Conservation (phyloP, 2,888 invertebrate species). For the Cataglyphis livida region DNA sequence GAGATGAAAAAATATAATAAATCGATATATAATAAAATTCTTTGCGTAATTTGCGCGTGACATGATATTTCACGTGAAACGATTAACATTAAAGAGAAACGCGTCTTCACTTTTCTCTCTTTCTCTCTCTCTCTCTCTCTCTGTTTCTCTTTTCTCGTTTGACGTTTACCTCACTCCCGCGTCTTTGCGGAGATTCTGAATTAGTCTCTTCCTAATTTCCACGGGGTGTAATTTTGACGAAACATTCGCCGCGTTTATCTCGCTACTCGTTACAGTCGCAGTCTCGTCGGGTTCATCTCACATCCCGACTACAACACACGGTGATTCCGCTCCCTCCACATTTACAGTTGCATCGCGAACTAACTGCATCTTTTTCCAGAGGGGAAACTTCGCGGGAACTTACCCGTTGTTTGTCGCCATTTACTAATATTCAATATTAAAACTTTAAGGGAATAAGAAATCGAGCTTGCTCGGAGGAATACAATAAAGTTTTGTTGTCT, state of each 20-base stretch:
- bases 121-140: neutral
- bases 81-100: neutral
- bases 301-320: conserved; percentile 1
- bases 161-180: conserved; percentile 9
- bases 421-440: conserved; percentile 21
- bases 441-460: neutral
- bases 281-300: conserved; percentile 35
- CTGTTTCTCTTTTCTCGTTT: neutral
- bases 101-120: neutral
- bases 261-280: neutral
- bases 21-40: neutral
- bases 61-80: neutral
- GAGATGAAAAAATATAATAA: neutral
- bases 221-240: conserved; percentile 43
- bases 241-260: conserved; percentile 39
- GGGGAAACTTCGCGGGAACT: neutral
- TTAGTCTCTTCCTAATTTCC: conserved; percentile 50
- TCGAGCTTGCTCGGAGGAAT: neutral
- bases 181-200: conserved; percentile 8
- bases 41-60: neutral
- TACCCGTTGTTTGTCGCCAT: too few species aligned
- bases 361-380: neutral
- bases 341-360: neutral
- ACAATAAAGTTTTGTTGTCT: neutral
- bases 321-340: neutral